phyloP scores from a whole-genome alignment of 2,113 vertebrate genomes.

The Rousettus leschenaultii region DNA sequence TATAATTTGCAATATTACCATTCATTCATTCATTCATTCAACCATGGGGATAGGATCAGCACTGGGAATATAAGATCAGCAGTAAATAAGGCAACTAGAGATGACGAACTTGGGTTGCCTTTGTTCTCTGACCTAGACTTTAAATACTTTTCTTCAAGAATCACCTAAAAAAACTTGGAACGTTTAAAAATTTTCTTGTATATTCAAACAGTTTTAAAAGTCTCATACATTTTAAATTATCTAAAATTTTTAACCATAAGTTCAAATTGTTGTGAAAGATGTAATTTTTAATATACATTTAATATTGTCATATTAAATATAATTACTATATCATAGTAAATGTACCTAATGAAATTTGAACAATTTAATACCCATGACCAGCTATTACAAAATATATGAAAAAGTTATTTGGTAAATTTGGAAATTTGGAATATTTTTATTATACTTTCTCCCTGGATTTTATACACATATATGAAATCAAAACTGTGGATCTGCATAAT shows the following conservation, averaged over 20 bases:
- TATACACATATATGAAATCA: not conserved
- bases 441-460: not conserved
- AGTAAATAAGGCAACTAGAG: not conserved
- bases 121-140: not conserved
- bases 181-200: not conserved
- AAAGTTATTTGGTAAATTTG: not conserved
- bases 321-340: not conserved
- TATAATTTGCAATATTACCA: not conserved
- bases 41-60: not conserved
- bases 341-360: not conserved
- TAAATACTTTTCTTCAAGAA: not conserved
- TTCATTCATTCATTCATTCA: not conserved
- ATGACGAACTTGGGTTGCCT: not conserved
- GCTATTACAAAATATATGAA: not conserved
- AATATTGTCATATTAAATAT: not conserved
- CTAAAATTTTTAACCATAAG: not conserved
- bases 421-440: not conserved
- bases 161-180: not conserved
- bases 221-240: not conserved
- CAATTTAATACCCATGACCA: not conserved
- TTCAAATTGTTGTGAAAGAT: not conserved
- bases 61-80: not conserved
- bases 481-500: not conserved
- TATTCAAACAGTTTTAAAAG: not conserved
- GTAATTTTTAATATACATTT: not conserved